Conservation (phyloP, 2,797 vertebrate genomes). For the Sebastes steindachneri region DNA sequence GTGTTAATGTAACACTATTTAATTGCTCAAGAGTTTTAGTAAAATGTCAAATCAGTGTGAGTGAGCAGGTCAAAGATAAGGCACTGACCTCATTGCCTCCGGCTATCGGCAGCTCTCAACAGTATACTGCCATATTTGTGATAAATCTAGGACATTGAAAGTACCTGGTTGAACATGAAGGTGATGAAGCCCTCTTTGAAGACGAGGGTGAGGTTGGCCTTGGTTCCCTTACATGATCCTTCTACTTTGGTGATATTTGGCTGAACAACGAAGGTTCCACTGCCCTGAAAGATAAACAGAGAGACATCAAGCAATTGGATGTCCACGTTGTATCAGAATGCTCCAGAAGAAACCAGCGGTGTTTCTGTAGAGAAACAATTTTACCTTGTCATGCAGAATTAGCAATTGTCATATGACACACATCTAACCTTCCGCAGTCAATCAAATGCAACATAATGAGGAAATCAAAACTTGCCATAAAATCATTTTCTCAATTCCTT, state of each 20-base stretch:
- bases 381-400: neutral
- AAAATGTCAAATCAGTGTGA: neutral
- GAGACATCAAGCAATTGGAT: neutral
- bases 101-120: neutral
- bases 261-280: slow-evolving; percentile 69
- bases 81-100: neutral
- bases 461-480: slow-evolving; percentile 24
- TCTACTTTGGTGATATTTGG: accelerated
- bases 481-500: slow-evolving; percentile 15
- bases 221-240: slow-evolving; percentile 24
- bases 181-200: slow-evolving; percentile 66
- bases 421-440: neutral
- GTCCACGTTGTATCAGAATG: neutral
- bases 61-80: neutral
- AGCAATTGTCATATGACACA: slow-evolving; percentile 11
- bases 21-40: neutral
- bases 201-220: slow-evolving; percentile 12
- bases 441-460: neutral
- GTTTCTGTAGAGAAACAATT: neutral
- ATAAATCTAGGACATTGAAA: neutral
- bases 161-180: slow-evolving; percentile 77
- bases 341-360: too few species aligned
- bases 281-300: slow-evolving; percentile 44
- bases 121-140: neutral
- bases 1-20: neutral